Evolutionary conservation across 2,113 vertebrate species (phyloP), one percentile per base, ranked within the genome.

Genomic region (Okapia johnstoni): DNA sequence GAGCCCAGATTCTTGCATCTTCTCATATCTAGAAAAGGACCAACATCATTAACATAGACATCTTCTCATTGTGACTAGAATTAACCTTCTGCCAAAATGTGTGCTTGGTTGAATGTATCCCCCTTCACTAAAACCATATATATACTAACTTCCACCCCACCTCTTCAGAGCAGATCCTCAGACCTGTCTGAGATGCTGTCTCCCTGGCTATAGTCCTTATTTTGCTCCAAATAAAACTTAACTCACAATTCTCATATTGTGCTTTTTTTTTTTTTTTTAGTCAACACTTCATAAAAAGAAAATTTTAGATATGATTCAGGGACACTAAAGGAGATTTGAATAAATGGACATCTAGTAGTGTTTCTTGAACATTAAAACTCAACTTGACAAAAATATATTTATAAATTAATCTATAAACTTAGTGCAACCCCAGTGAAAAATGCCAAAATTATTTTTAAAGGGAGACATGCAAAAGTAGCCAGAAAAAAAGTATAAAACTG

Each of bases 341-440:
- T 55, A 90, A 94, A 77, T 94, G 85, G 60, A 92, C 83, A 33
- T 50, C 76, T 79, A 48, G 76, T 79, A 30, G 46, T 11, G 46
- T 79, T 79, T 92, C 60, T 94, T 84, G 50, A 85, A 58, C 25
- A 33, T 86, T 90, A 96, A 94, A 90, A 66, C 25, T 97, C 81
- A 60, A n/a, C 83, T 87, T 85, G 85, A 79, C 40, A 90, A 93
- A 96, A 73, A 90, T 84, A 90, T 60, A 81, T 83, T 89, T 70
- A n/a, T 87, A 93, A 77, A 90, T 94, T 87, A 92, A 81, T 92
- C 88, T 84, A 90, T 96, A 94, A 94, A 97, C 94, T 90, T 93
- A 83, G 92, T 87, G 81, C 33, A 79, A 90, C 43, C 63, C 70
- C 43, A 83, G 25, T 84, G 55, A 54, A 94, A 93, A 93, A 52